phyloP scores from a whole-genome alignment of 2,888 invertebrate genomes.

The Hemaris fuciformis region DNA sequence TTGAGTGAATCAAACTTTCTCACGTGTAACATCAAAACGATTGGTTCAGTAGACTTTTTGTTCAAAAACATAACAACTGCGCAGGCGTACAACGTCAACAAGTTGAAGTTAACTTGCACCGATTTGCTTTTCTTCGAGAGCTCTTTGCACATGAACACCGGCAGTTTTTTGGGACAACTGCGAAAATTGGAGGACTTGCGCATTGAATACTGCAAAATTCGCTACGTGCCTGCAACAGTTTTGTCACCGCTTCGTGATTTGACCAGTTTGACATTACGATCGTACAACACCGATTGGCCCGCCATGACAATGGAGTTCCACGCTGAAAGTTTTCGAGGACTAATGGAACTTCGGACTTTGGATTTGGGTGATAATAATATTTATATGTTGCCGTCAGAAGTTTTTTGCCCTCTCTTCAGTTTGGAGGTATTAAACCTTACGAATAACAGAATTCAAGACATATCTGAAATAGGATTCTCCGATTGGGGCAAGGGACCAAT shows the following conservation, averaged over 20 bases:
- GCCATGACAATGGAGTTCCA: constrained; percentile 89
- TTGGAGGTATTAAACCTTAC: constrained; percentile 87
- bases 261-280: constrained; percentile 85
- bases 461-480: constrained; percentile 87
- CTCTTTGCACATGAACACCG: constrained; percentile 83
- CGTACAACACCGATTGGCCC: constrained; percentile 90
- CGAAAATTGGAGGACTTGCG: constrained; percentile 87
- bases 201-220: constrained; percentile 90
- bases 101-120: constrained; percentile 86
- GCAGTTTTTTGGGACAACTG: constrained; percentile 83
- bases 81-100: constrained; percentile 86
- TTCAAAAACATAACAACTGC: constrained; percentile 86
- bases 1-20: constrained; percentile 83
- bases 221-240: constrained; percentile 86
- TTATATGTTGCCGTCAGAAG: constrained; percentile 86
- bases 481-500: constrained; percentile 86
- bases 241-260: constrained; percentile 86
- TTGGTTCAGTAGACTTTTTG: constrained; percentile 85
- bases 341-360: constrained; percentile 84
- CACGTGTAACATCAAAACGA: constrained; percentile 87
- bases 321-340: constrained; percentile 86
- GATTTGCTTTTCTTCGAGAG: constrained; percentile 88
- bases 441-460: constrained; percentile 89
- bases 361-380: constrained; percentile 89
- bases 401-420: constrained; percentile 87